phyloP scores from a whole-genome alignment of 2,888 invertebrate genomes.

The Crossocerus cetratus region DNA sequence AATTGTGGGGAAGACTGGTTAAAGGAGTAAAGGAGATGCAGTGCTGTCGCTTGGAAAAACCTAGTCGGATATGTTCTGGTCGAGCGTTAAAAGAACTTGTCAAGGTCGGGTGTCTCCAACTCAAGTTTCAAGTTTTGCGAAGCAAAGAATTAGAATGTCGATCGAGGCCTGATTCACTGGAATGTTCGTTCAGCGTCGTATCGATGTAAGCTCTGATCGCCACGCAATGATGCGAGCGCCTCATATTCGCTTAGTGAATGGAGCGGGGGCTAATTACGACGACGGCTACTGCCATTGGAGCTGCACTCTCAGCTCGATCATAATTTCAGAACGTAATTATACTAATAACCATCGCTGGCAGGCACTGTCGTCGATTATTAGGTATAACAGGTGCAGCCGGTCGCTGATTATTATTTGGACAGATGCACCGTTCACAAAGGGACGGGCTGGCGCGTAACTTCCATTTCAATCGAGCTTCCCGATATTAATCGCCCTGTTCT shows the following conservation, averaged over 20 bases:
- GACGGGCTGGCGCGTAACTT: too few species aligned
- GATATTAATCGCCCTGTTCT: neutral
- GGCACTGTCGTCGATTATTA: neutral
- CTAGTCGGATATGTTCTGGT: too few species aligned
- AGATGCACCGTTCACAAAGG: neutral
- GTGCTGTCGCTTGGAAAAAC: too few species aligned
- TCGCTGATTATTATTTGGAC: neutral
- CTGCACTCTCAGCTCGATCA: neutral
- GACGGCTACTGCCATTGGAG: neutral
- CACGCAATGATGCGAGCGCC: too few species aligned
- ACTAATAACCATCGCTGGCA: neutral
- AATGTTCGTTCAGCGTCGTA: too few species aligned
- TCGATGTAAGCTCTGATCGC: too few species aligned
- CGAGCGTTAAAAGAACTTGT: conserved; percentile 19
- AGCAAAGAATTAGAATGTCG: too few species aligned
- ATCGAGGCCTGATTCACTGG: too few species aligned
- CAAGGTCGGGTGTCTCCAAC: conserved; percentile 14
- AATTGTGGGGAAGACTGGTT: conserved; percentile 12
- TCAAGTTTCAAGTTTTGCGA: too few species aligned
- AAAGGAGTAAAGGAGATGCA: conserved; percentile 13
- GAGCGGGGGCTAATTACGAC: neutral
- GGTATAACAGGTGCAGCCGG: neutral
- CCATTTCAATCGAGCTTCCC: neutral
- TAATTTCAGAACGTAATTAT: neutral
- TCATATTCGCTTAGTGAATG: too few species aligned